phyloP scores from a whole-genome alignment of 2,113 vertebrate species.

The Euleptes europaea region DNA sequence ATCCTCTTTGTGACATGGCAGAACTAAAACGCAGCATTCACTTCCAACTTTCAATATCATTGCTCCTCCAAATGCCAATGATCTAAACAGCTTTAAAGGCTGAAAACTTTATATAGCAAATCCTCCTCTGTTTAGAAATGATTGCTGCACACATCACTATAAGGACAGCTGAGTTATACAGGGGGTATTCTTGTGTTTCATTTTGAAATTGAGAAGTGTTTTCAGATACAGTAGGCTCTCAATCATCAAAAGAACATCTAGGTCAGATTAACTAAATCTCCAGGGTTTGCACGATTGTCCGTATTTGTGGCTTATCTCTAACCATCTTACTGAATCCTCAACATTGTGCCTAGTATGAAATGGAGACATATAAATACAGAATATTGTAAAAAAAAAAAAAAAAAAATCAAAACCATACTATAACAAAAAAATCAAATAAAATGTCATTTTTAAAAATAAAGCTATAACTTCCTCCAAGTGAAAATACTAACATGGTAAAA shows the following conservation, averaged over 20 bases:
- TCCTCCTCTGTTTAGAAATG: constrained; percentile 74
- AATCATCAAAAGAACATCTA: constrained; percentile 88
- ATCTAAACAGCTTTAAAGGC: constrained; percentile 78
- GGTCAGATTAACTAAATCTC: constrained; percentile 88
- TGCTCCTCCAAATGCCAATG: constrained; percentile 74
- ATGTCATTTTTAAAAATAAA: neutral
- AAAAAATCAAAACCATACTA: constrained; percentile 12
- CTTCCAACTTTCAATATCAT: constrained; percentile 78
- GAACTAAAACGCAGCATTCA: constrained; percentile 78
- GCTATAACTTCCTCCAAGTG: constrained; percentile 7
- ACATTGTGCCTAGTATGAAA: constrained; percentile 59
- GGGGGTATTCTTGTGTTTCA: constrained; percentile 70
- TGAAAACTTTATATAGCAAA: constrained; percentile 78
- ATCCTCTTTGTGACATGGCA: constrained; percentile 86
- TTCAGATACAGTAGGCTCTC: constrained; percentile 75
- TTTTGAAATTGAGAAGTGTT: constrained; percentile 81
- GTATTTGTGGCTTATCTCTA: constrained; percentile 78
- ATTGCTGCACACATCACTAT: constrained; percentile 75
- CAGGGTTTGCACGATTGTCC: constrained; percentile 71
- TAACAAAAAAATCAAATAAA: neutral
- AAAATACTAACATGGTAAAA: constrained; percentile 25
- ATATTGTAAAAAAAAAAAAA: constrained; percentile 29
- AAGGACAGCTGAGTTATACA: constrained; percentile 71
- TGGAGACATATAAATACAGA: constrained; percentile 39
- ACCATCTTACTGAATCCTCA: constrained; percentile 77